Percentiles rank a stretch among this genome's conserved stretches.
Conservation (phyloP, 2,888 invertebrate species). For the Drosophila koepferae region DNA sequence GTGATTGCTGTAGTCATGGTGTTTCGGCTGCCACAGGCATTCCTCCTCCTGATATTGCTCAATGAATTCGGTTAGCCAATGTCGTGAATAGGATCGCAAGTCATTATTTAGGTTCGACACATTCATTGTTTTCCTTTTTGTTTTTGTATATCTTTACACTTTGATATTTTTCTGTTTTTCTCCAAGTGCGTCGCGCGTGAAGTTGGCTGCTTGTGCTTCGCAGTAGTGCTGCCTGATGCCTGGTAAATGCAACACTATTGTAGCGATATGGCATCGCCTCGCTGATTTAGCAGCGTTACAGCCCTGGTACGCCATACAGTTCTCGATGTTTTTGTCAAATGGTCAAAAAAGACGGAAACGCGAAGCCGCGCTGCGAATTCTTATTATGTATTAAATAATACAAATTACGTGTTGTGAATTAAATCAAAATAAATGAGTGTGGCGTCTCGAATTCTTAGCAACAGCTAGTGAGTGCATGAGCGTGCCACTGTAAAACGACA, state of each 20-base stretch:
- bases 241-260: neutral
- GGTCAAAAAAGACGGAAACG: conserved; percentile 16
- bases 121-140: conserved; percentile 47
- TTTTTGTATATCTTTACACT: conserved; percentile 22
- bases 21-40: conserved; percentile 84
- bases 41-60: conserved; percentile 84
- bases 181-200: conserved; percentile 67
- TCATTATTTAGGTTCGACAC: conserved; percentile 80
- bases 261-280: conserved; percentile 28
- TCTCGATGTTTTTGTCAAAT: conserved; percentile 34
- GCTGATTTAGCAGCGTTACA: neutral
- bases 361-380: conserved; percentile 48
- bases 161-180: conserved; percentile 64
- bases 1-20: conserved; percentile 84
- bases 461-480: conserved; percentile 33
- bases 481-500: conserved; percentile 21
- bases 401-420: conserved; percentile 35
- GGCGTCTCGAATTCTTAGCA: neutral
- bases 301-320: conserved; percentile 30
- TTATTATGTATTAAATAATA: conserved; percentile 50
- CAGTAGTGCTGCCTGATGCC: conserved; percentile 1
- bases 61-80: conserved; percentile 84
- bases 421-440: conserved; percentile 47
- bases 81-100: conserved; percentile 83
- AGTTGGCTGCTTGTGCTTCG: conserved; percentile 60